Base-by-base conservation (phyloP, 2,113 vertebrate species). In the Riparia riparia region DNA sequence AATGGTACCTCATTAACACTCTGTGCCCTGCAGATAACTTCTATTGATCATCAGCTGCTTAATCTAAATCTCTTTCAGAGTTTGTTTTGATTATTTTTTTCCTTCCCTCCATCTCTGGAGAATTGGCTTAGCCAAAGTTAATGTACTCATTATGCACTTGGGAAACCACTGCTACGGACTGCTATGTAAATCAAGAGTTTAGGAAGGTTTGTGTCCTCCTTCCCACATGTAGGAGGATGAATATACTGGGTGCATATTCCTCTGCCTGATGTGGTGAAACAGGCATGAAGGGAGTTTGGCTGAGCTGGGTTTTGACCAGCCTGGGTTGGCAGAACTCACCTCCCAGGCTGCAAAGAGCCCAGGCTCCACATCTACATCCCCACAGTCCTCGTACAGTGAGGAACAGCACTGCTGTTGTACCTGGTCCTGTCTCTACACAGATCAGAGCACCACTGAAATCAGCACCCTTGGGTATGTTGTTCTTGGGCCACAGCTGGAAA, bases 1-100 rank as follows among this genome's bases (percentile, higher is more conserved):
- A 93, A 63, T 89, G 82, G 90, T 82, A 65, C 51, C 85, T 97
- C 90, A 96, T 97, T 96, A 91, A 82, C 95, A 84, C 84, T 28
- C 90, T 34, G 21, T 93, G 89, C 87, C 93, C 89, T 8, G 14
- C 86, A 95, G 88, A 90, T 87, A 94, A 83, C 90, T 97, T 93
- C 47, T 96, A 97, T 97, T 95, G 97, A 97, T 97, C 92, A 94
- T 82, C 83, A 90, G 26, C 86, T 90, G 89, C 86, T 95, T 97
- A 91, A 95, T 96, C 93, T 96, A 94, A 94, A 94, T 73, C 92
- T 86, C 94, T 96, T 81, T 94, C 91, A 80, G 60, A 64, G 74
- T 79, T 93, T 72, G 50, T 74, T 95, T 95, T 32, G 83, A 96
- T 94, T 88, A 84, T 74, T 92, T 93, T 93, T 94, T 95, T 82